Evolutionary conservation across 2,888 invertebrate species (phyloP).

Genomic region (Ophion obscuratus): DNA sequence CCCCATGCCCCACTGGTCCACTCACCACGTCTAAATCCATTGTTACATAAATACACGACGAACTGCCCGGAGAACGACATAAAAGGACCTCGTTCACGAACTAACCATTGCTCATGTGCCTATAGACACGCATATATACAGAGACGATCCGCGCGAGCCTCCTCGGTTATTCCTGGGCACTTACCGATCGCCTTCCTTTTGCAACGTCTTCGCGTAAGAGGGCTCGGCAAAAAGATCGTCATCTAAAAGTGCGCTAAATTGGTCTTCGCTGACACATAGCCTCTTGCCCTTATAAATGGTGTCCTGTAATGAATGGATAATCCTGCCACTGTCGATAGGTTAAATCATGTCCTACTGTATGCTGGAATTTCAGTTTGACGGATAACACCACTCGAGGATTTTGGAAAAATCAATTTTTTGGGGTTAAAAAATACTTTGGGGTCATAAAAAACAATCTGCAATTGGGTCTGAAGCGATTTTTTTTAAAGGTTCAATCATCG

Average conservation of each 20-base stretch:
- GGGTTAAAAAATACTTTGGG: too few relatives aligned
- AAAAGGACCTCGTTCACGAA: slow-evolving; percentile 74
- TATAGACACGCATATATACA: background rate
- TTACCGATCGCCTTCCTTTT: slow-evolving; percentile 36
- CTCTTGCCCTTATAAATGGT: too few relatives aligned
- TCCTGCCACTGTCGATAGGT: too few relatives aligned
- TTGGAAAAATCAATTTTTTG: too few relatives aligned
- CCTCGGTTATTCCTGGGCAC: slow-evolving; percentile 52
- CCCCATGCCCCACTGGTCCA: slow-evolving; percentile 80
- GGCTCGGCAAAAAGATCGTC: background rate
- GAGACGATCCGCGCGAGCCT: slow-evolving; percentile 42
- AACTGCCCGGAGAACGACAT: slow-evolving; percentile 68
- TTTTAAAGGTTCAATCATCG: too few relatives aligned
- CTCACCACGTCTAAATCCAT: slow-evolving; percentile 78
- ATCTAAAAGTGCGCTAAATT: slow-evolving; percentile 24
- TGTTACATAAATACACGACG: slow-evolving; percentile 76
- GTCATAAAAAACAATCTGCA: too few relatives aligned
- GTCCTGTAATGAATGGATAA: too few relatives aligned
- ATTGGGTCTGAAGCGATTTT: too few relatives aligned
- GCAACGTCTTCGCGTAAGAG: slow-evolving; percentile 37
- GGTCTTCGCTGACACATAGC: slow-evolving; percentile 54
- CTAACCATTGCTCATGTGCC: slow-evolving; percentile 43
- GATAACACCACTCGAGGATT: too few relatives aligned
- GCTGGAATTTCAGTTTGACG: too few relatives aligned
- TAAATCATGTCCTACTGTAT: too few relatives aligned